Evolutionary conservation across 2,888 invertebrate species (phyloP).

Genomic region (Phengaris arion): DNA sequence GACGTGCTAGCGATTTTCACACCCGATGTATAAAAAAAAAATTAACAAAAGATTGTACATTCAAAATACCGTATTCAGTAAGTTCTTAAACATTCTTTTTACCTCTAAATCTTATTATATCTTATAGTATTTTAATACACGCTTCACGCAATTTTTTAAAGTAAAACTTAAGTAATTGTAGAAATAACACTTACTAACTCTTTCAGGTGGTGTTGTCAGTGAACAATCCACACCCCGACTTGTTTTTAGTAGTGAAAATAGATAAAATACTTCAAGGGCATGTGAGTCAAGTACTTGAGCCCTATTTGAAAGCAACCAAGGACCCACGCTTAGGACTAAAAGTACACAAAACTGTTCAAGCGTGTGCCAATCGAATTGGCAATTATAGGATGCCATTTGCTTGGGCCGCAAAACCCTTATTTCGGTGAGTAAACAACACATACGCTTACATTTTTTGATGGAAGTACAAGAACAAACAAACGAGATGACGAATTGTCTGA

Average conservation of each 20-base stretch:
- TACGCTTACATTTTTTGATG: neutral
- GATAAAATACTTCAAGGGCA: slow-evolving; percentile 96
- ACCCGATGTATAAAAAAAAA: too few species aligned
- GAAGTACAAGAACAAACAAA: too few species aligned
- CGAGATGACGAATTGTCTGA: too few species aligned
- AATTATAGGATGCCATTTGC: slow-evolving; percentile 97
- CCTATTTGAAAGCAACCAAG: slow-evolving; percentile 90
- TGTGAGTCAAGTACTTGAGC: slow-evolving; percentile 90
- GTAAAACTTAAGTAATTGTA: too few species aligned
- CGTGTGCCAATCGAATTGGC: slow-evolving; percentile 90
- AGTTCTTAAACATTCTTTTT: too few species aligned
- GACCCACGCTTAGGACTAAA: slow-evolving; percentile 89
- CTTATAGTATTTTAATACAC: too few species aligned
- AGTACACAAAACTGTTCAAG: slow-evolving; percentile 88
- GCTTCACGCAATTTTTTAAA: too few species aligned
- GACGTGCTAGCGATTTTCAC: neutral
- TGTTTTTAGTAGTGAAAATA: slow-evolving; percentile 94
- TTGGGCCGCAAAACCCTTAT: slow-evolving; percentile 96
- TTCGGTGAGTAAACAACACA: slow-evolving; percentile 66
- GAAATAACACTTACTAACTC: neutral
- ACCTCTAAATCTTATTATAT: too few species aligned
- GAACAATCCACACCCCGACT: slow-evolving; percentile 92
- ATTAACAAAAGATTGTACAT: too few species aligned
- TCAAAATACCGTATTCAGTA: too few species aligned
- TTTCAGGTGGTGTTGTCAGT: slow-evolving; percentile 92